Evolutionary conservation across 1,140 invertebrate species (phyloP), one percentile per base, ranked within the genome.

Genomic region (Neoseiulus cucumeris): DNA sequence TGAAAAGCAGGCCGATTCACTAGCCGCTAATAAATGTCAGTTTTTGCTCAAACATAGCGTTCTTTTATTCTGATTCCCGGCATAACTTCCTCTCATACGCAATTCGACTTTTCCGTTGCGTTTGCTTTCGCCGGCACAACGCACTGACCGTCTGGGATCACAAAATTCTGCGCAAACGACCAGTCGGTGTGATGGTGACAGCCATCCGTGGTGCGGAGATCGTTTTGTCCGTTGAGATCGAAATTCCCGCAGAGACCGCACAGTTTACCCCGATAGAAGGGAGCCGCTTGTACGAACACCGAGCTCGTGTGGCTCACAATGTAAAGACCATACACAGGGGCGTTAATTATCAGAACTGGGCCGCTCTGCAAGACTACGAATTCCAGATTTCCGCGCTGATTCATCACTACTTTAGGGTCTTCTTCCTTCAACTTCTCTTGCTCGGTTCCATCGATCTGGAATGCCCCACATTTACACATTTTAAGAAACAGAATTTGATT

Each of bases 191-290:
- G 25, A 33, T 59, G 51, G 17, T 59, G 51, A 59, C 51, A 59
- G 22, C 51, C 51, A 25, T 59, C 22, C 1, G 51, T 59, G 14
- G 51, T 59, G 22, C 22, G 51, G 51, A 59, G 22, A 25, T 59
- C 51, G 51, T 59, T 25, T 20, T 59, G 51, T 25, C 17, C 25
- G 51, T 59, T 33, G 51, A 59, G 51, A 25, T 59, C 33, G 51
- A 59, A 59, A 9, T 59, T 25, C 14, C 51, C 22, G 51, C 51
- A 59, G 51, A 59, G 51, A 20, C 51, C 51, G 22, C 51, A 59
- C 1, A 59, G 51, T 25, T 59, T 59, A 33, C 51, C 51, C 12
- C 51, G 51, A 33, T 59, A 59, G 51, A 20, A 59, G 14, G 51
- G 51, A 17, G 51, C 51, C 51, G 22, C 51, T 25, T 59, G 51